Percentiles rank a stretch among this genome's conserved stretches.
phyloP scores from a whole-genome alignment of 2,888 invertebrate genomes.

The Ashinkailepas kermadecensis region DNA sequence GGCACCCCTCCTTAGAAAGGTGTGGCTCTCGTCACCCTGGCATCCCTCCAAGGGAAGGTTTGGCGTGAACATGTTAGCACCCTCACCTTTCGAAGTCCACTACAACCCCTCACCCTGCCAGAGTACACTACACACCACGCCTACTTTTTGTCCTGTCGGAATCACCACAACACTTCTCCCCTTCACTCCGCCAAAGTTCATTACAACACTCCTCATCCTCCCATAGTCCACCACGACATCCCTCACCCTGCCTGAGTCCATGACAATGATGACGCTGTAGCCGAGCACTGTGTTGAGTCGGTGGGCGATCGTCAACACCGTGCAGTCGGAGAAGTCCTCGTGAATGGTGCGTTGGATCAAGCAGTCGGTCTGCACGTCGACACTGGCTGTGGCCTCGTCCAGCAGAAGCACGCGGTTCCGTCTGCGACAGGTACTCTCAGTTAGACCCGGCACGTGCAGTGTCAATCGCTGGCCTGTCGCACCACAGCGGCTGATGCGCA shows the following conservation, averaged over 20 bases:
- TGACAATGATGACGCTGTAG: slow-evolving; percentile 51
- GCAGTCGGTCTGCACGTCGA: slow-evolving; percentile 48
- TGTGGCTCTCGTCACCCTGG: no score
- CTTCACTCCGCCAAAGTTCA: not conserved
- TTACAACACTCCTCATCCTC: not conserved
- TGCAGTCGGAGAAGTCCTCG: slow-evolving; percentile 73
- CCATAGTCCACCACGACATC: not conserved
- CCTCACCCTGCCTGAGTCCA: slow-evolving; percentile 44
- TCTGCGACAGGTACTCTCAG: slow-evolving; percentile 22
- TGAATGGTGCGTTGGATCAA: slow-evolving; percentile 69
- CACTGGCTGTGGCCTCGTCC: slow-evolving; percentile 51
- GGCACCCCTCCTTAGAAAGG: no score
- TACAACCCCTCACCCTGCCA: slow-evolving; percentile 43
- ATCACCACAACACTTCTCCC: not conserved
- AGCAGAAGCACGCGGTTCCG: slow-evolving; percentile 43
- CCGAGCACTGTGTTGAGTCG: slow-evolving; percentile 87
- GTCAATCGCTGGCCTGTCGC: no score
- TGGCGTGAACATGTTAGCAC: no score
- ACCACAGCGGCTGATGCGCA: no score
- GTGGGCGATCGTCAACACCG: slow-evolving; percentile 87
- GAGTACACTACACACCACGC: slow-evolving; percentile 34
- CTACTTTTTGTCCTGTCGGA: not conserved
- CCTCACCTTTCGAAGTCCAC: no score
- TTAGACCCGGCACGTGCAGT: no score
- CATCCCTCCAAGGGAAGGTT: no score